A percentile compares a stretch with the other conserved stretches of the same genome.
These are phyloP conservation scores for Diaphora mendica DNA, from an alignment of 2,888 invertebrate species.

Conservation along the genomic window DNA sequence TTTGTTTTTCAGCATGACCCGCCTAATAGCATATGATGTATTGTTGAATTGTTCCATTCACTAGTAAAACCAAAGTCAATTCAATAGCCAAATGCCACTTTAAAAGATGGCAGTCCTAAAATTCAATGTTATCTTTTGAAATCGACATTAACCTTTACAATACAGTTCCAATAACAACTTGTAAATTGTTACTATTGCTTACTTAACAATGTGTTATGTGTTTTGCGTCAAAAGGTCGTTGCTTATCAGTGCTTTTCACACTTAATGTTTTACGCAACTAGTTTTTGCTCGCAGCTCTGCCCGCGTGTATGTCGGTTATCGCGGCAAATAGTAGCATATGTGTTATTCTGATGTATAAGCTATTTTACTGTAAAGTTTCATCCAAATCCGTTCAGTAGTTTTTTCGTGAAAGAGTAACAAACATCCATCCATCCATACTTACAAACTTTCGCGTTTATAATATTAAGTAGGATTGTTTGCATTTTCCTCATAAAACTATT, in stretches of 20 bases:
- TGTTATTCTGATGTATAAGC: too few relatives aligned
- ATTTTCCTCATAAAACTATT: neutral
- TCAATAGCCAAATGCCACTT: neutral
- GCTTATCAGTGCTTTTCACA: neutral
- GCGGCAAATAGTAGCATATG: too few relatives aligned
- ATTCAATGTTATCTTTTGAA: constrained; percentile 30
- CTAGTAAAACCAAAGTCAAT: neutral
- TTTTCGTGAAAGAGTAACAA: too few relatives aligned
- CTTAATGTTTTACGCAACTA: too few relatives aligned
- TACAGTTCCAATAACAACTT: constrained; percentile 17
- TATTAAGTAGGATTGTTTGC: too few relatives aligned
- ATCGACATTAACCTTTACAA: constrained; percentile 24
- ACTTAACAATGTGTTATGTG: constrained; percentile 18
- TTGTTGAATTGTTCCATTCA: neutral
- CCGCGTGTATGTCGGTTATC: too few relatives aligned
- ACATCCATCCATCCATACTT: too few relatives aligned
- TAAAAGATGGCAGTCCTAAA: constrained; percentile 11
- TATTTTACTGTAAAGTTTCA: too few relatives aligned
- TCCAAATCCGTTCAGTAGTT: too few relatives aligned
- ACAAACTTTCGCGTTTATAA: too few relatives aligned
- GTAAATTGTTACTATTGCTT: constrained; percentile 1
- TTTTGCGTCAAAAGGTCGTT: constrained; percentile 3
- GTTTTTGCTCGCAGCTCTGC: too few relatives aligned
- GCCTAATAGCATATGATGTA: neutral
- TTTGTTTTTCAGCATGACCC: neutral